phyloP scores from a whole-genome alignment of 1,140 invertebrate species.

The Brachionus koreanus region DNA sequence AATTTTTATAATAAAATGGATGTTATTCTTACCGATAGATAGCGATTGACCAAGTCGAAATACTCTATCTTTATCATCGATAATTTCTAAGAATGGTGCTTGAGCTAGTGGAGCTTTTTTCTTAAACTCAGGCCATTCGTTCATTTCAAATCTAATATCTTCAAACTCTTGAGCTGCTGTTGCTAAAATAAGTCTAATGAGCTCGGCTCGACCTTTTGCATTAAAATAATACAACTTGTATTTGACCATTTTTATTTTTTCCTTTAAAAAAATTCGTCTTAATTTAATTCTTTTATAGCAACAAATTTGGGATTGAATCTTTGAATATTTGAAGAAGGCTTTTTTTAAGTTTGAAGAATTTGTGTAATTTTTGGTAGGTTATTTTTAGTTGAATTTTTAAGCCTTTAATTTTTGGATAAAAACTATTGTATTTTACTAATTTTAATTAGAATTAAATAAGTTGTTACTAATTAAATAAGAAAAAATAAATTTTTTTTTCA shows the following conservation, averaged over 20 bases:
- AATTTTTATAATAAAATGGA: background rate
- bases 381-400: background rate
- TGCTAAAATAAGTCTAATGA: conserved; percentile 46
- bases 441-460: too few species aligned
- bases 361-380: background rate
- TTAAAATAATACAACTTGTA: conserved; percentile 47
- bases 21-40: background rate
- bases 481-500: too few species aligned
- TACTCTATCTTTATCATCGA: conserved; percentile 4
- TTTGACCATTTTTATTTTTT: conserved; percentile 14
- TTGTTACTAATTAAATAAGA: too few species aligned
- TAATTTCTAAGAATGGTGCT: conserved; percentile 42
- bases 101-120: conserved; percentile 46
- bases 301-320: background rate
- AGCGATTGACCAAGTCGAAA: conserved; percentile 10
- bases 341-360: background rate
- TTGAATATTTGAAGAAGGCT: background rate
- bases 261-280: background rate
- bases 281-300: background rate
- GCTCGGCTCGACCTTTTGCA: conserved; percentile 46
- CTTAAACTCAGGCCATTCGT: conserved; percentile 48
- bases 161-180: conserved; percentile 45
- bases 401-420: background rate
- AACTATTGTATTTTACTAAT: too few species aligned
- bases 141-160: conserved; percentile 45